Evolutionary conservation across 2,797 vertebrate genomes (phyloP).

Genomic region (Arnoldichthys spilopterus): DNA sequence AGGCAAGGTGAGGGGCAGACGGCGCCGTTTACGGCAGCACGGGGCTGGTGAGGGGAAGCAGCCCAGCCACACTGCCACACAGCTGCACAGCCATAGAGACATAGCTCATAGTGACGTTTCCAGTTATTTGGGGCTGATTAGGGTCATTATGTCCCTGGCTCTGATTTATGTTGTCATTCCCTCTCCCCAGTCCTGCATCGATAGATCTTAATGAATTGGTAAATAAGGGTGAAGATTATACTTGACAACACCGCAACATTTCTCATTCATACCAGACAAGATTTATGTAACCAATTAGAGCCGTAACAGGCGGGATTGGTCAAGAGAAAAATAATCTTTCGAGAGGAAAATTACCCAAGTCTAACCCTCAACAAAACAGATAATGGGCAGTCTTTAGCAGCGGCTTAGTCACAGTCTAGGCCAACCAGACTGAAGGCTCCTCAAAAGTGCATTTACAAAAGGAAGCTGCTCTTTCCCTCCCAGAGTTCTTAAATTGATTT

Average conservation of each 20-base stretch:
- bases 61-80: slow-evolving; percentile 70
- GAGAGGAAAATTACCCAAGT: slow-evolving; percentile 96
- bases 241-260: slow-evolving; percentile 99
- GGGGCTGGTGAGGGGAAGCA: background rate
- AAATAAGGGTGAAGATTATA: slow-evolving; percentile 99
- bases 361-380: slow-evolving; percentile 92
- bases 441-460: slow-evolving; percentile 50
- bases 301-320: slow-evolving; percentile 93
- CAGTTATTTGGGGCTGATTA: slow-evolving; percentile 99
- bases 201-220: slow-evolving; percentile 99
- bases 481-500: slow-evolving; percentile 59
- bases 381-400: slow-evolving; percentile 91
- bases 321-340: slow-evolving; percentile 97
- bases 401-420: slow-evolving; percentile 80
- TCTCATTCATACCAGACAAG: slow-evolving; percentile 99
- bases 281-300: slow-evolving; percentile 99
- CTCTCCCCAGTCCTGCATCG: slow-evolving; percentile 98
- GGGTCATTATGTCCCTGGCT: slow-evolving; percentile 97
- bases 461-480: slow-evolving; percentile 43
- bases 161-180: slow-evolving; percentile 99
- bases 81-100: slow-evolving; percentile 87
- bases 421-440: slow-evolving; percentile 55
- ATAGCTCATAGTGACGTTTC: slow-evolving; percentile 99
- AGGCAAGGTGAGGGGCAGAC: slow-evolving; percentile 82
- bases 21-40: slow-evolving; percentile 87